A percentile compares a stretch with the other conserved stretches of the same genome.
Evolutionary conservation across 2,888 invertebrate species (phyloP).

Genomic region (Lasioglossum calceatum): DNA sequence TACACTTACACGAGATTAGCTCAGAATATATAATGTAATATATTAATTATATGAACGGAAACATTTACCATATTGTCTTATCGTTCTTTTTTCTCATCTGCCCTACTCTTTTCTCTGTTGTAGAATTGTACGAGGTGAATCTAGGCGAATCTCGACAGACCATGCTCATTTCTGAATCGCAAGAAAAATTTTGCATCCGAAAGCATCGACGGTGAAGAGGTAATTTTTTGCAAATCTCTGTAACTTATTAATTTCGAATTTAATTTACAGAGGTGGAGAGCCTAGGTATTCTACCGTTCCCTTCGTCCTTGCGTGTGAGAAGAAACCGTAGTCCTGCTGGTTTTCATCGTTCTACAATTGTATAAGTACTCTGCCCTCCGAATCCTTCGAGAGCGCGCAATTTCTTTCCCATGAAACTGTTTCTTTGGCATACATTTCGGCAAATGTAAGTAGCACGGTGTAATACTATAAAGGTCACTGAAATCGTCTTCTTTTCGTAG

Average conservation of each 20-base stretch:
- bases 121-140: background rate
- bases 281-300: background rate
- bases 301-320: background rate
- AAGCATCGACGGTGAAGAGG: background rate
- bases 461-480: background rate
- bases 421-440: background rate
- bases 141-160: background rate
- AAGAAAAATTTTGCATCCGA: background rate
- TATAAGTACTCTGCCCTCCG: background rate
- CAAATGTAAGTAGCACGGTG: background rate
- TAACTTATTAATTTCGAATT: background rate
- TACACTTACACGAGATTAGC: background rate
- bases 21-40: background rate
- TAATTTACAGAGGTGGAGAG: background rate
- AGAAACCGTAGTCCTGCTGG: background rate
- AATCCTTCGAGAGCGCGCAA: background rate
- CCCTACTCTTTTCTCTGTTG: background rate
- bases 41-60: conserved; percentile 49
- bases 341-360: background rate
- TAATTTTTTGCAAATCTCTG: background rate
- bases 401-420: background rate
- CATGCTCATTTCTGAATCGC: background rate
- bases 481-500: background rate
- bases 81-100: conserved; percentile 42
- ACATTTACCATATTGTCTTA: conserved; percentile 76